phyloP scores from a whole-genome alignment of 2,888 invertebrate genomes.

The Drosophila setosimentum region DNA sequence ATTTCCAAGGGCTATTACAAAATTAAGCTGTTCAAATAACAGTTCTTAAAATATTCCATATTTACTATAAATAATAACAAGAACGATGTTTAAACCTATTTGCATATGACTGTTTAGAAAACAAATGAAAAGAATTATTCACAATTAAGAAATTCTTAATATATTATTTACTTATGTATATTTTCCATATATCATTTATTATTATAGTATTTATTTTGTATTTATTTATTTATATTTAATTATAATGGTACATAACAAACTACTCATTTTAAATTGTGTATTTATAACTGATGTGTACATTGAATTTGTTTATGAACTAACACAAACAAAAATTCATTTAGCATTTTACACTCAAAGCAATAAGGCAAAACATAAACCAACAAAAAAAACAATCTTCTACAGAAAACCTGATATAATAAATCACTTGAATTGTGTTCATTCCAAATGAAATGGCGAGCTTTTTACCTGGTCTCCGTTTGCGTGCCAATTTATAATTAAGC shows the following conservation, averaged over 20 bases:
- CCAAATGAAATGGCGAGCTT: slow-evolving; percentile 2
- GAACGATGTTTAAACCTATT: too few relatives aligned
- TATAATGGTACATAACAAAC: not conserved
- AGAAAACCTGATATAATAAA: slow-evolving; percentile 26
- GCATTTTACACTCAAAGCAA: slow-evolving; percentile 44
- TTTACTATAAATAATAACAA: not conserved
- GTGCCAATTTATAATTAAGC: slow-evolving; percentile 29
- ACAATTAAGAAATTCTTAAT: not conserved
- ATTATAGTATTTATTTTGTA: not conserved
- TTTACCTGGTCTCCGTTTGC: slow-evolving; percentile 12
- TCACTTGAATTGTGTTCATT: slow-evolving; percentile 2
- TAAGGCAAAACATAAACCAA: slow-evolving; percentile 62
- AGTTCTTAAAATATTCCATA: not conserved
- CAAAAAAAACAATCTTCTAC: slow-evolving; percentile 68
- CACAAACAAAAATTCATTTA: not conserved
- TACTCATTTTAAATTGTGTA: not conserved
- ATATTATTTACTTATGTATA: not conserved
- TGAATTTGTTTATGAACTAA: not conserved
- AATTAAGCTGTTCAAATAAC: not conserved
- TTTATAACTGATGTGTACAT: not conserved
- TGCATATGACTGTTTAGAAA: not conserved
- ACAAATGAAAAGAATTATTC: not conserved
- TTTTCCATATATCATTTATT: not conserved
- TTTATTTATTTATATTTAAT: not conserved
- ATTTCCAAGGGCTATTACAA: not conserved